Conservation (phyloP, 1,140 invertebrate species). For the Drosophila orosa region DNA sequence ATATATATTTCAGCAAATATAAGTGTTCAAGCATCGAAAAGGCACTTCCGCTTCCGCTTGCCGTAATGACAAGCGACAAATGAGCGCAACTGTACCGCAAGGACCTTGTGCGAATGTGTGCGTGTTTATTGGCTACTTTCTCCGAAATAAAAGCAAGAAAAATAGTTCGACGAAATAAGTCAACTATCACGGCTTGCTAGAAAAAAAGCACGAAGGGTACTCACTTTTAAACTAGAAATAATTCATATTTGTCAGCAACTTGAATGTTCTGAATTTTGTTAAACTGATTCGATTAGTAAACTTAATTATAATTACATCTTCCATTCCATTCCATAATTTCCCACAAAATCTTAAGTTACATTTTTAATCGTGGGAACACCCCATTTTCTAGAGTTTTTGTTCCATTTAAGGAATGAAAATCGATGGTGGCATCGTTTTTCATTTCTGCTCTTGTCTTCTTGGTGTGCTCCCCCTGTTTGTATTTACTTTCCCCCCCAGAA, state of each 20-base stretch:
- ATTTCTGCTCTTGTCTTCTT: constrained; percentile 27
- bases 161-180: constrained; percentile 1
- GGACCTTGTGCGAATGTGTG: constrained; percentile 2
- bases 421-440: constrained; percentile 51
- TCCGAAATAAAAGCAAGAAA: not conserved
- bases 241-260: not conserved
- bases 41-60: not conserved
- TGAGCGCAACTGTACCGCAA: constrained; percentile 6
- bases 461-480: constrained; percentile 53
- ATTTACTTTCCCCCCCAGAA: constrained; percentile 46
- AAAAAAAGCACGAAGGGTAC: not conserved
- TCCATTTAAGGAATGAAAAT: constrained; percentile 59
- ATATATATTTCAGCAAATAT: not conserved
- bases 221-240: not conserved
- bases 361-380: not conserved
- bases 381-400: not conserved
- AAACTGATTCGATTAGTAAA: not conserved
- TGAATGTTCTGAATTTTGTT: not conserved
- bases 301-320: not conserved
- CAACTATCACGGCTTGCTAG: not conserved
- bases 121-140: constrained; percentile 12
- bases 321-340: not conserved
- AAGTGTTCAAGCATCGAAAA: not conserved
- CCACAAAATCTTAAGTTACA: not conserved
- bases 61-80: constrained; percentile 2